Base-by-base conservation (phyloP, 2,888 invertebrate genomes). In the Parnassius smintheus region DNA sequence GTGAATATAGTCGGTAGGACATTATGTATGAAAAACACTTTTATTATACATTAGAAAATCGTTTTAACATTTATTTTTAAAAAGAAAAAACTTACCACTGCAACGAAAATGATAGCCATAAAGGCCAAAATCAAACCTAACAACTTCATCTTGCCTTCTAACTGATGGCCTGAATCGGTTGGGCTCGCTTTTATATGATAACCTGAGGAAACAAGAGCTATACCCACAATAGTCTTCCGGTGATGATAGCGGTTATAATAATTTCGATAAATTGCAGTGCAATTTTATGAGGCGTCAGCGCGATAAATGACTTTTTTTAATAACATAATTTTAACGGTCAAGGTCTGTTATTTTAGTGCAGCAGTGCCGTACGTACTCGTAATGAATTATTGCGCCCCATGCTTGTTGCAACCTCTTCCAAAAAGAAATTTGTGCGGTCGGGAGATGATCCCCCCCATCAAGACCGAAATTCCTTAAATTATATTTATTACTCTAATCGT, bases 101-200 rank as follows among this genome's bases (percentile, higher is more conserved):
- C 74, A 65, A 85, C 86, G 45, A 89, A 77, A 13, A 81, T 72
- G 9, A 85, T 65, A 1, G 81, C 85, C 75, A 85, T 65, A 10
- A 86, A 64, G 25, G 80, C 80, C 56, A 88, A 57, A 46, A 88
- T 25, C 9, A 78, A 61, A 13, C 79, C 80, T 2, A 88, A 67
- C 61, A 86, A 66, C 76, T 85, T 88, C 90, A 90, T 90, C 64
- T 73, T 78, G 50, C 51, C 12, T 8, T 8, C 9, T 49, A 61
- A 67, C 65, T 68, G 56, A 44, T n/a, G 13, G 42, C 11, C 61
- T 10, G 65, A 64, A 57, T 57, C 2, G 9, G 35, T 22, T 48
- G 8, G 12, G 12, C 10, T 53, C n/a, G n/a, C 56, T 66, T 67
- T 55, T 67, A 67, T 65, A 64, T 54, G 8, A 49, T n/a, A 49